Evolutionary conservation across 2,888 invertebrate genomes (phyloP), one percentile per base, ranked within the genome.

Genomic region (Melinaea menophilus): DNA sequence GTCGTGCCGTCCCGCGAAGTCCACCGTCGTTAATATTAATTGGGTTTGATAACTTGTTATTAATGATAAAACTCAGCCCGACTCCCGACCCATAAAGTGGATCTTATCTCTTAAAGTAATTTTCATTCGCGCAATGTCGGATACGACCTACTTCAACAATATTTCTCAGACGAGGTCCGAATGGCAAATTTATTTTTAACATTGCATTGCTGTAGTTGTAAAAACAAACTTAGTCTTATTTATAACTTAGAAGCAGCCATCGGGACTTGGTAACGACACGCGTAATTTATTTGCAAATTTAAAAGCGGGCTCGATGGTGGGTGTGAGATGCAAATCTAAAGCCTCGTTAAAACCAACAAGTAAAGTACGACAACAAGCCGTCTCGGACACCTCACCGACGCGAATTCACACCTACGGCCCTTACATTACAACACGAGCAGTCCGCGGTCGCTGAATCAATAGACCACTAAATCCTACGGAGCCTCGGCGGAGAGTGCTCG

Each of bases 351-450:
- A 65, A 59, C 68, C 78, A 78, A 80, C 77, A 81, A 80, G 75
- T 79, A 75, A 80, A 75, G 74, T 70, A 71, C 74, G 70, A 75
- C 9, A 74, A 73, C 69, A 72, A 67, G 73, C 72, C 72, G 73
- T 68, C 71, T 63, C 63, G 62, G 66, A 61, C 35, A 54, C 58
- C 61, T 55, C 59, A 65, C 67, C 64, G 63, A 62, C 59, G 67
- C 65, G 58, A 69, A 64, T 63, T 66, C 62, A 67, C 67, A 65
- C 67, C 67, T 67, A 67, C 63, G 54, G 54, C 54, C 34, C 62
- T 65, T 65, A 51, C 31, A 51, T 51, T 31, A 51, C 31, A 51
- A 51, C 22, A 51, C 51, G 31, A 31, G 7, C 9, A 51, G 9
- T 2, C 35, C 45, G 61, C 61, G 59, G 12, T 48, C 56, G 57